Base-by-base conservation (phyloP, 2,113 vertebrate species). In the Pollimyrus isidori region DNA sequence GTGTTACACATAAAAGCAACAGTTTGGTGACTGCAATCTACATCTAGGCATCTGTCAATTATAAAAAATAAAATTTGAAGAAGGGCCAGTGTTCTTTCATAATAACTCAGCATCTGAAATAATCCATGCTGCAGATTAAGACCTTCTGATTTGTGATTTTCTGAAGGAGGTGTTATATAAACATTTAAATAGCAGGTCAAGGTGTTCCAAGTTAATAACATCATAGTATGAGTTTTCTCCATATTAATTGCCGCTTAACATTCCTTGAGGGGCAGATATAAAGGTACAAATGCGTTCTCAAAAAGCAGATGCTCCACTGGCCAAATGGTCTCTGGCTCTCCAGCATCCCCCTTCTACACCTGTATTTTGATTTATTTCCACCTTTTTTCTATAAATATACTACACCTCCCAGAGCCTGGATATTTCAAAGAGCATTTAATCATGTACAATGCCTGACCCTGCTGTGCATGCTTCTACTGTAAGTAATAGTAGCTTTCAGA, bases 61-160 rank as follows among this genome's bases (percentile, higher is more conserved):
- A 58, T 17, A 39, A 26, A 69, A 89, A 82, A 30, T 19, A 52
- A 83, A 86, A 83, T 91, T 90, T 86, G 53, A 35, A 69, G 69
- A 65, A 83, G 62, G 52, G 53, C 84, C 11, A 30, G 53, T 53
- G 58, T 62, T 88, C 73, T 86, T 86, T 92, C 91, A 86, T 90
- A 92, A 91, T 92, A 92, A 92, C 90, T 92, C 69, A 73, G 87
- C 88, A 76, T 62, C 88, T 89, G 90, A 76, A 35, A 76, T 46
- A 58, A 23, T 58, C 56, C 21, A 58, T 58, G 53, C 35, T 89
- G 50, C 21, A 85, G 50, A 58, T 45, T 89, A 91, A 90, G 90
- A 90, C 87, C 46, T 89, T 4, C 62, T 62, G n/a, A 26, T n/a
- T 65, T 65, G 62, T 30, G n/a, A 65, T 26, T 30, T 65, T 10